Conservation (phyloP, 2,797 vertebrate genomes). For the Epinephelus awoara region DNA sequence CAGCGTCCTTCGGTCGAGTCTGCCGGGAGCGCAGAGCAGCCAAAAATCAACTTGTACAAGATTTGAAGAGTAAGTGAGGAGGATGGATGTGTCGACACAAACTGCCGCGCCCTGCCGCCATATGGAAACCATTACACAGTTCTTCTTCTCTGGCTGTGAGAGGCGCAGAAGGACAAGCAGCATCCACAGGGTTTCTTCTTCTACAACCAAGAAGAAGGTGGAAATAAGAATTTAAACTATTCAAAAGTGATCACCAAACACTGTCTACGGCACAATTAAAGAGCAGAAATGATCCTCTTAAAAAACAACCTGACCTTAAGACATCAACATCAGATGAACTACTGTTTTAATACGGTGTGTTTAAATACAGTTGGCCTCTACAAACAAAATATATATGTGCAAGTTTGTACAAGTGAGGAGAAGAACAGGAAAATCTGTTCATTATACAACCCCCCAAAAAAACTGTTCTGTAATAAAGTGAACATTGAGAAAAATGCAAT, state of each 20-base stretch:
- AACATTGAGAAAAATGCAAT: no score
- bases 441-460: no score
- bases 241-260: conserved; percentile 4
- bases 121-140: conserved; percentile 75
- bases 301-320: no score
- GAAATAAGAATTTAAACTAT: background rate
- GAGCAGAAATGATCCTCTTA: no score
- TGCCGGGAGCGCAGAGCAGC: conserved; percentile 49
- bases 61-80: conserved; percentile 54
- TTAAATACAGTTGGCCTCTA: no score
- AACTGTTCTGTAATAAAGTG: no score
- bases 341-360: no score
- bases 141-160: conserved; percentile 71
- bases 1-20: conserved; percentile 57
- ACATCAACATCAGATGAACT: no score
- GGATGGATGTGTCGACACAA: conserved; percentile 67
- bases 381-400: no score
- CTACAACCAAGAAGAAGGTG: background rate
- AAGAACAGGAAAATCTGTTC: no score
- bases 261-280: background rate
- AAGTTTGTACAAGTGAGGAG: no score
- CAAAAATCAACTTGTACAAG: conserved; percentile 53
- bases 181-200: conserved; percentile 8
- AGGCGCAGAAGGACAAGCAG: conserved; percentile 55
- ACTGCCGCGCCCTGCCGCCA: conserved; percentile 48